Conservation (phyloP, 2,888 invertebrate genomes). For the Drosophila buzzatii region DNA sequence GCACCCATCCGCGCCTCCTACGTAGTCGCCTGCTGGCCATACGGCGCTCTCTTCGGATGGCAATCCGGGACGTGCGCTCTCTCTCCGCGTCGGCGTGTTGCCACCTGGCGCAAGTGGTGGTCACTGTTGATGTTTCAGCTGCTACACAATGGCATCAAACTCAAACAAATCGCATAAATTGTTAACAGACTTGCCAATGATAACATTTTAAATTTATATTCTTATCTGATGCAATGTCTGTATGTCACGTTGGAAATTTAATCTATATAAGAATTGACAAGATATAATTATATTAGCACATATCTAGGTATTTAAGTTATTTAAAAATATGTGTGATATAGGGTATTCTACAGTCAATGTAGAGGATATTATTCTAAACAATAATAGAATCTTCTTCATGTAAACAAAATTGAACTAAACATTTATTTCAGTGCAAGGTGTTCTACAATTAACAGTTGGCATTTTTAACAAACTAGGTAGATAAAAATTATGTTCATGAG, state of each 20-base stretch:
- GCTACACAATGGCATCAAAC: conserved; percentile 24
- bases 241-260: background rate
- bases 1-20: conserved; percentile 45
- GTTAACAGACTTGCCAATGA: background rate
- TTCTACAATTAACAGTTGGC: conserved; percentile 26
- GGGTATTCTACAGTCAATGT: background rate
- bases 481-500: conserved; percentile 10
- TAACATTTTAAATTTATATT: background rate
- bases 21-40: conserved; percentile 27
- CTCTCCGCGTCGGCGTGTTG: conserved; percentile 64
- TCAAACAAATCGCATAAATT: background rate
- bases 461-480: conserved; percentile 3
- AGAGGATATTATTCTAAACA: background rate
- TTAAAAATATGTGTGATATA: background rate
- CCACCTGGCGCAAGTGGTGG: conserved; percentile 67
- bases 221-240: background rate
- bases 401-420: conserved; percentile 28
- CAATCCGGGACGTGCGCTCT: conserved; percentile 62
- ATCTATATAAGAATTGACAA: background rate
- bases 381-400: background rate
- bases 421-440: conserved; percentile 43
- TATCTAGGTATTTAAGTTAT: background rate
- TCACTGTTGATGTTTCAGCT: conserved; percentile 49
- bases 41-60: conserved; percentile 20
- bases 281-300: background rate